Evolutionary conservation across 1,140 invertebrate species (phyloP), one percentile per base, ranked within the genome.

Genomic region (Tetramorium alpestre): DNA sequence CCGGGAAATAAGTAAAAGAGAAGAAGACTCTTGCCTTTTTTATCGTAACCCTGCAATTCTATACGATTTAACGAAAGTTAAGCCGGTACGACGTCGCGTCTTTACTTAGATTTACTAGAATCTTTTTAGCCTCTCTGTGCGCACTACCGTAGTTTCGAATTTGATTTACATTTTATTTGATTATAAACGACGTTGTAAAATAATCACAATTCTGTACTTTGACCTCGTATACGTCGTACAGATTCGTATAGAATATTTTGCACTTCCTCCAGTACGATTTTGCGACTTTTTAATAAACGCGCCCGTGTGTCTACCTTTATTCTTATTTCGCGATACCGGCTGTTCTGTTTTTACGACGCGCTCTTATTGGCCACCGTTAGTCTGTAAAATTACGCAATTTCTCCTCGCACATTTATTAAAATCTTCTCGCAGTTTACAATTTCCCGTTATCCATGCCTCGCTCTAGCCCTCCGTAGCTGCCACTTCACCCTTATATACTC

Each of bases 371-470:
- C n/a, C 2, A 11, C 44, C 41, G 51, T 60, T 62, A 62, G 13
- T 18, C 28, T 82, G n/a, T 60, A 41, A 75, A 75, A 75, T 62
- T 73, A 62, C 11, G 18, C 54, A 47, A 60, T 84, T 49, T 84
- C 18, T 22, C 18, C 13, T 44, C 22, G 38, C 44, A 13, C 44
- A 13, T 75, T 60, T 75, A 84, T 84, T 84, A 84, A 84, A 84
- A 75, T 75, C n/a, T 60, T 62, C 28, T 28, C 28, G 7, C 41
- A 44, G 58, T 51, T 86, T 64, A 44, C 70, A 51, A 77, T 33
- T 54, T 85, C 44, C 73, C 58, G 25, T 77, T 77, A 47, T 62
- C 44, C 56, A 44, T 60, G 56, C 22, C 58, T 86, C 58, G 25
- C 62, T 56, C 28, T 10, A 28, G 38, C 11, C 33, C 10, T 28